Percentiles rank a stretch among this genome's conserved stretches.
Evolutionary conservation across 1,140 invertebrate genomes (phyloP).

Genomic region (Stratiolaelaps scimitus): DNA sequence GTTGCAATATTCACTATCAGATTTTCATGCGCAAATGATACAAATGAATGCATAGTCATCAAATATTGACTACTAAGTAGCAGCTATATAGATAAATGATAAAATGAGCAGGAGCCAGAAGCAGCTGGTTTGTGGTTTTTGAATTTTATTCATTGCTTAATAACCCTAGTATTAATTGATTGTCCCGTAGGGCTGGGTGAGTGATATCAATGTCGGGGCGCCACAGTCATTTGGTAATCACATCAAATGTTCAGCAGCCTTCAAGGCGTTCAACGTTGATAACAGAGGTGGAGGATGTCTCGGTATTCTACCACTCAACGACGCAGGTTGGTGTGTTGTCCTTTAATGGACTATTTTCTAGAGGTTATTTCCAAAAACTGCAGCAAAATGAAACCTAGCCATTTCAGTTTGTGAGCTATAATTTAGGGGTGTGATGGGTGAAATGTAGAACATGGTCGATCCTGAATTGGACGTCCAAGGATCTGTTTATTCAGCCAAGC

Average conservation of each 20-base stretch:
- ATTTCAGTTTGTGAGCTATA: too few species aligned
- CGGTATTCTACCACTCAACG: slow-evolving; percentile 67
- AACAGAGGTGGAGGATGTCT: slow-evolving; percentile 57
- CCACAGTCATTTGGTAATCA: slow-evolving; percentile 86
- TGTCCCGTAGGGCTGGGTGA: slow-evolving; percentile 54
- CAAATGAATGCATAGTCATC: neutral
- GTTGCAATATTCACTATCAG: neutral
- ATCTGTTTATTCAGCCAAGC: too few species aligned
- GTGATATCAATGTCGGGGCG: slow-evolving; percentile 73
- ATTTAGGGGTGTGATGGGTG: too few species aligned
- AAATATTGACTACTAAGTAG: neutral
- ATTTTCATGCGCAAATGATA: slow-evolving; percentile 14
- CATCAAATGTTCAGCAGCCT: slow-evolving; percentile 74
- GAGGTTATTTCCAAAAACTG: too few species aligned
- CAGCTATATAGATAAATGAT: neutral
- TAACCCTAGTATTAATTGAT: neutral
- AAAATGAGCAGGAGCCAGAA: slow-evolving; percentile 5
- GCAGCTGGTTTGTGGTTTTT: neutral
- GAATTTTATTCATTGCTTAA: neutral
- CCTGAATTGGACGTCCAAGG: too few species aligned
- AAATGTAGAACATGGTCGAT: too few species aligned
- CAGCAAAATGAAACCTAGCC: too few species aligned
- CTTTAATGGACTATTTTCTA: too few species aligned
- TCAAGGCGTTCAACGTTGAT: slow-evolving; percentile 86
- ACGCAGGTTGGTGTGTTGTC: slow-evolving; percentile 59